These are phyloP conservation scores for Spisula subtruncata DNA, from an alignment of 2,888 invertebrate species.

Conservation along the genomic window DNA sequence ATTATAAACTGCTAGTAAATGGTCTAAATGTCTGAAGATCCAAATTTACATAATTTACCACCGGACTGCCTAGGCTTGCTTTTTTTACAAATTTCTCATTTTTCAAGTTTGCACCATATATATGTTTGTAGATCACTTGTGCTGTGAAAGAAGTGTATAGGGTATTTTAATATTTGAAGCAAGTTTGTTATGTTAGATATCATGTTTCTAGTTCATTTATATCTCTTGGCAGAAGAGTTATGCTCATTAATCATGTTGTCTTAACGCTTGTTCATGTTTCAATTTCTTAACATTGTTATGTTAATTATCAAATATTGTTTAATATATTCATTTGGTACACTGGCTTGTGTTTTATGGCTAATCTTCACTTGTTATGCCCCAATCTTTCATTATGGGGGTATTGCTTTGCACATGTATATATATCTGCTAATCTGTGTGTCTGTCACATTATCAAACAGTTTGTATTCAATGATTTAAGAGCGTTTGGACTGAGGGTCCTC, in stretches of 20 bases:
- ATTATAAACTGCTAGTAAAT: no score
- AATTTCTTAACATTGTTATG: neutral
- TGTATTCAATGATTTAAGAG: no score
- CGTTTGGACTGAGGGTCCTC: no score
- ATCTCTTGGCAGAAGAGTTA: neutral
- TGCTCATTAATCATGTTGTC: neutral
- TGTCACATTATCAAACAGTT: no score
- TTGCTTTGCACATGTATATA: no score
- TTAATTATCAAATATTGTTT: neutral
- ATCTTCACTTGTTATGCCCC: neutral
- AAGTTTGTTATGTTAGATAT: neutral
- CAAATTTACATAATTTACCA: no score
- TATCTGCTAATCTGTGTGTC: no score
- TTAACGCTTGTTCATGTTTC: neutral
- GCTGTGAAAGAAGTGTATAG: constrained; percentile 60
- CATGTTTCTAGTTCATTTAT: constrained; percentile 2
- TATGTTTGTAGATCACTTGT: constrained; percentile 54
- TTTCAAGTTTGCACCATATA: neutral
- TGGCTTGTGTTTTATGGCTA: neutral
- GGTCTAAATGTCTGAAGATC: no score
- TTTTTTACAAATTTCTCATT: no score
- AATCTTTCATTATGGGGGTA: no score
- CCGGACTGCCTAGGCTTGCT: no score
- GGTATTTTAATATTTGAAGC: constrained; percentile 43
- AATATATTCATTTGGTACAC: neutral